Conservation (phyloP, 2,888 invertebrate species). For the Hypsopygia costalis region DNA sequence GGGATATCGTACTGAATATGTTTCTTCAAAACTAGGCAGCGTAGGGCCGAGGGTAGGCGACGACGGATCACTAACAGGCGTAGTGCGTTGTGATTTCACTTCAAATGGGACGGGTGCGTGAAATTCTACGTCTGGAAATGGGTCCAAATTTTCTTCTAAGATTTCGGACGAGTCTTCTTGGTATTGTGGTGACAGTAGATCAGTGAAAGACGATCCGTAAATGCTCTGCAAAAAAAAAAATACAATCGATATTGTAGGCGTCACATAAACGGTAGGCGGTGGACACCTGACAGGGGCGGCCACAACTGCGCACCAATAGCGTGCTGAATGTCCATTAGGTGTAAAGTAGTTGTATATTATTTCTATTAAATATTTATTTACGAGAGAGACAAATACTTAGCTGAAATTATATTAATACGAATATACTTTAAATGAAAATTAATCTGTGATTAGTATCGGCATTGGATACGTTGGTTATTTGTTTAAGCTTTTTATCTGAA, state of each 20-base stretch:
- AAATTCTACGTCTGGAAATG: slow-evolving; percentile 85
- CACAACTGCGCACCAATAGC: slow-evolving; percentile 55
- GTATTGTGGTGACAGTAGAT: slow-evolving; percentile 87
- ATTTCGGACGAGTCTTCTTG: slow-evolving; percentile 86
- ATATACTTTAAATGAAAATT: too few relatives aligned
- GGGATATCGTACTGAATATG: slow-evolving; percentile 88
- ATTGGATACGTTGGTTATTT: too few relatives aligned
- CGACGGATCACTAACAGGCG: slow-evolving; percentile 65
- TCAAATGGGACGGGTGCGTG: slow-evolving; percentile 68
- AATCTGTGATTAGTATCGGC: too few relatives aligned
- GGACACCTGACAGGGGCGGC: slow-evolving; percentile 53
- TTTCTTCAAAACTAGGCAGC: slow-evolving; percentile 93
- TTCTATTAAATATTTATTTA: not conserved
- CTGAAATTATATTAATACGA: too few relatives aligned
- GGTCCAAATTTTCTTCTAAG: slow-evolving; percentile 86
- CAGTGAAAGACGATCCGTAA: slow-evolving; percentile 89
- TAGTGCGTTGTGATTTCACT: slow-evolving; percentile 61
- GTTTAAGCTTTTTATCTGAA: too few relatives aligned
- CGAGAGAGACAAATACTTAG: too few relatives aligned
- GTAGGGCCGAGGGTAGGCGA: slow-evolving; percentile 80
- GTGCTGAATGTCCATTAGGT: slow-evolving; percentile 21
- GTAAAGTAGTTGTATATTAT: not conserved
- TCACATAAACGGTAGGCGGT: slow-evolving; percentile 61
- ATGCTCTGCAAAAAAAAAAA: slow-evolving; percentile 83
- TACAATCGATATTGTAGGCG: slow-evolving; percentile 67